phyloP scores from a whole-genome alignment of 2,888 invertebrate species.

The Amphipyra berbera region DNA sequence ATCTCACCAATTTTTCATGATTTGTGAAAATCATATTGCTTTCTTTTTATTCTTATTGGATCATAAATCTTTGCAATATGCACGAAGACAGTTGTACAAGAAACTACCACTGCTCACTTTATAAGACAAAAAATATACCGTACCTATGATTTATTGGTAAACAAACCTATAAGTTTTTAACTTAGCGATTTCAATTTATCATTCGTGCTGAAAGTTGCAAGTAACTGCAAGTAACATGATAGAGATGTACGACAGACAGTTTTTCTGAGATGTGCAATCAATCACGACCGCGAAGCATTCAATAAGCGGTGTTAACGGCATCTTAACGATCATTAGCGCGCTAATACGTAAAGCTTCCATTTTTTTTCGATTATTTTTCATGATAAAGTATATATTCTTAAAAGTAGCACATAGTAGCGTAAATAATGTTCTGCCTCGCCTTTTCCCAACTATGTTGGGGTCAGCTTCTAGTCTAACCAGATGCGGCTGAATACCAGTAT shows the following conservation, averaged over 20 bases:
- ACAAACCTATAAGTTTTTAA: not conserved
- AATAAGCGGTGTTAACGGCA: constrained; percentile 42
- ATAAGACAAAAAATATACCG: constrained; percentile 1
- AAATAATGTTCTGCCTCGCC: no score
- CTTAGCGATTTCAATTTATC: constrained; percentile 23
- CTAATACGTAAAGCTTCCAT: constrained; percentile 31
- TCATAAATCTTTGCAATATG: constrained; percentile 18
- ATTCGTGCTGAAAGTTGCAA: constrained; percentile 10
- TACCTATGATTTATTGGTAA: constrained; percentile 7
- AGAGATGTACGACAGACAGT: constrained; percentile 6
- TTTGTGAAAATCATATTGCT: constrained; percentile 27
- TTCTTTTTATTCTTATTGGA: constrained; percentile 22
- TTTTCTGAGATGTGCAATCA: constrained; percentile 46
- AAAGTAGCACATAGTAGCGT: no score
- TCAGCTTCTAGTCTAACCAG: no score
- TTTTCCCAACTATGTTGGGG: no score
- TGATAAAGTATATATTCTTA: constrained; percentile 24
- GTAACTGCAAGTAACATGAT: constrained; percentile 21
- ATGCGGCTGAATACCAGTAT: no score
- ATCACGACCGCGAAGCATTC: constrained; percentile 47
- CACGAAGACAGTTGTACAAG: constrained; percentile 9
- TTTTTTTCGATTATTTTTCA: constrained; percentile 27
- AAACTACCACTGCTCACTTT: not conserved
- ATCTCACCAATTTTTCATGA: constrained; percentile 31
- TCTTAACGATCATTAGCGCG: constrained; percentile 52